These are phyloP conservation scores for Formicarius rufipectus DNA, from an alignment of 2,113 vertebrate genomes.

Conservation along the genomic window DNA sequence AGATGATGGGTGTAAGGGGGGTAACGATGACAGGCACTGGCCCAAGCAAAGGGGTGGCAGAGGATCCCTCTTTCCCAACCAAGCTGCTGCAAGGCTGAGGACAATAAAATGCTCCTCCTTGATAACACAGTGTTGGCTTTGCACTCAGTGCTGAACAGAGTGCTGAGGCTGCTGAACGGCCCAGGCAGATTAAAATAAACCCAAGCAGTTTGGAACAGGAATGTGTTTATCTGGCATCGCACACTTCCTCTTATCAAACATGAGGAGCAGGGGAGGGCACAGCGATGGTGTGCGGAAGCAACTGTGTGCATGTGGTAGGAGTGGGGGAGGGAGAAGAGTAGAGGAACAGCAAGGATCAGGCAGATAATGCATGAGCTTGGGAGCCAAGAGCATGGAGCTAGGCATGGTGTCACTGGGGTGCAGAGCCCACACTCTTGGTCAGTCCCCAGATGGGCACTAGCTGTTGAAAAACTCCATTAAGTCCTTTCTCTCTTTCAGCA, in stretches of 20 bases:
- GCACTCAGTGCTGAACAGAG: constrained; percentile 12
- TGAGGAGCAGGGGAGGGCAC: constrained; percentile 67
- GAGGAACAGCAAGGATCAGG: not conserved
- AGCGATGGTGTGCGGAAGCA: constrained; percentile 10
- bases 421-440: not conserved
- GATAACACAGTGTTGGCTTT: constrained; percentile 8
- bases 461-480: not conserved
- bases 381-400: not conserved
- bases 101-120: constrained; percentile 19
- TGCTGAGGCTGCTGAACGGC: constrained; percentile 78
- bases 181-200: constrained; percentile 78
- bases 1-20: not conserved
- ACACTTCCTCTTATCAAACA: constrained; percentile 60
- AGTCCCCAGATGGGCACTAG: not conserved
- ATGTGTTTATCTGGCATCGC: constrained; percentile 55
- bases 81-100: not conserved
- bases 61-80: not conserved
- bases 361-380: not conserved
- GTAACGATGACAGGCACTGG: not conserved
- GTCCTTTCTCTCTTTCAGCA: not conserved
- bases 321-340: not conserved
- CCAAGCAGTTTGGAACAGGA: constrained; percentile 76
- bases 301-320: not conserved
- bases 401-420: not conserved
- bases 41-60: not conserved